These are phyloP conservation scores for Heliothis virescens DNA, from an alignment of 1,140 invertebrate genomes.

Conservation along the genomic window DNA sequence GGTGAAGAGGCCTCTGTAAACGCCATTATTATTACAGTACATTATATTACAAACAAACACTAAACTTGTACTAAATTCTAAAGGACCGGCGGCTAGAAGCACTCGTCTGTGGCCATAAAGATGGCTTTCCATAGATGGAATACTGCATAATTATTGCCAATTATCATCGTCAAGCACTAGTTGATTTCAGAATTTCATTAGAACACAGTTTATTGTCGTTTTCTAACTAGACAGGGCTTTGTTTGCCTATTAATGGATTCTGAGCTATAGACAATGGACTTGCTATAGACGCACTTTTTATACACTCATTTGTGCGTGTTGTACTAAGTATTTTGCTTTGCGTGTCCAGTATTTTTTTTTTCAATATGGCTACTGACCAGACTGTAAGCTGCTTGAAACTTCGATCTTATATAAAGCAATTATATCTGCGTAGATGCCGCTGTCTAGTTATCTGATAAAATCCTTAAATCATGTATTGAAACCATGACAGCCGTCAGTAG, in stretches of 20 bases:
- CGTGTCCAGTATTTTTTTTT: conserved; percentile 11
- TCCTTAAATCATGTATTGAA: conserved; percentile 1
- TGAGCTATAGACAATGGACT: conserved; percentile 15
- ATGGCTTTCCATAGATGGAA: conserved; percentile 60
- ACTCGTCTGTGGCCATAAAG: conserved; percentile 51
- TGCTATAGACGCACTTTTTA: neutral
- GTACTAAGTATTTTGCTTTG: neutral
- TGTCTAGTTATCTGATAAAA: conserved; percentile 1
- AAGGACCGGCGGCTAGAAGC: conserved; percentile 44
- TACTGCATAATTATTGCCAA: conserved; percentile 64
- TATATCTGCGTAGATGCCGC: neutral
- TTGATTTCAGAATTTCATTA: conserved; percentile 58
- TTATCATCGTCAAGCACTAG: conserved; percentile 62
- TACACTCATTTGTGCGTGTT: neutral
- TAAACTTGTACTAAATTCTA: conserved; percentile 36
- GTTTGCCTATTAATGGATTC: conserved; percentile 7
- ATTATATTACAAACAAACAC: neutral
- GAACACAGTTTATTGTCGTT: conserved; percentile 43
- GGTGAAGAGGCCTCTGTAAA: conserved; percentile 44
- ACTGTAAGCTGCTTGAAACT: neutral
- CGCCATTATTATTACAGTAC: conserved; percentile 23
- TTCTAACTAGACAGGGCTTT: conserved; percentile 43
- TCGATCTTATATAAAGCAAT: conserved; percentile 1
- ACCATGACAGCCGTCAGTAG: neutral
- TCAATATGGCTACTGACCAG: neutral